phyloP scores from a whole-genome alignment of 1,140 invertebrate genomes.

The Drosophila triauraria region DNA sequence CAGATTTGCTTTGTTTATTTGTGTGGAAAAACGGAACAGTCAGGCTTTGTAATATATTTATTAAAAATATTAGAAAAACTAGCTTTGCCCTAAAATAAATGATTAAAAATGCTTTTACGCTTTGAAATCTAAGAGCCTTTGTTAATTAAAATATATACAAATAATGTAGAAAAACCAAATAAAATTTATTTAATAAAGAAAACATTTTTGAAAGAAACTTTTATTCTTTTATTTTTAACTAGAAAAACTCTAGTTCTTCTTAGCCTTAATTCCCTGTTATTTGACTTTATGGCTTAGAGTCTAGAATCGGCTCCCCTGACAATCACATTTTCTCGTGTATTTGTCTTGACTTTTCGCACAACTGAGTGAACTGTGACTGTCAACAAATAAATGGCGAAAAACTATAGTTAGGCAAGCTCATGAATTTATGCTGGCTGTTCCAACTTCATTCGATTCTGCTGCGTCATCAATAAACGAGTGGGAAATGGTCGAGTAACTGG shows the following conservation, averaged over 20 bases:
- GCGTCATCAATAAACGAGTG: slow-evolving; percentile 70
- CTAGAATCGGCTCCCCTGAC: background rate
- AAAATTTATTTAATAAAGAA: background rate
- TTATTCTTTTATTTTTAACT: no score
- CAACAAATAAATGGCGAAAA: slow-evolving; percentile 55
- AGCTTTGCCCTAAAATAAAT: background rate
- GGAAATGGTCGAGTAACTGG: slow-evolving; percentile 45
- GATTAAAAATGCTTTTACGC: no score
- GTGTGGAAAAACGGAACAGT: slow-evolving; percentile 15
- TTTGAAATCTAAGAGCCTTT: no score
- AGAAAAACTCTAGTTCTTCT: background rate
- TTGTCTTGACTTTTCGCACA: slow-evolving; percentile 63
- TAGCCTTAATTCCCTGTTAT: background rate
- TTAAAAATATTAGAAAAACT: background rate
- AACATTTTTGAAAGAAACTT: no score
- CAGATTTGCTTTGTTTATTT: slow-evolving; percentile 39
- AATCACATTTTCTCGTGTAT: slow-evolving; percentile 26
- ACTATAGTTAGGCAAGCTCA: slow-evolving; percentile 45
- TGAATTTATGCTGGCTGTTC: slow-evolving; percentile 44
- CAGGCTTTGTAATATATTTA: background rate
- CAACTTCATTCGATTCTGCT: slow-evolving; percentile 29
- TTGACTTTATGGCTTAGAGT: background rate
- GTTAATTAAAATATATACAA: no score
- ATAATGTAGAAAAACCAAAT: no score
- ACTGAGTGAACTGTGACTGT: slow-evolving; percentile 66